These are phyloP conservation scores for Stomatorhinus walkeri DNA, from an alignment of 2,797 vertebrate genomes.

Conservation along the genomic window DNA sequence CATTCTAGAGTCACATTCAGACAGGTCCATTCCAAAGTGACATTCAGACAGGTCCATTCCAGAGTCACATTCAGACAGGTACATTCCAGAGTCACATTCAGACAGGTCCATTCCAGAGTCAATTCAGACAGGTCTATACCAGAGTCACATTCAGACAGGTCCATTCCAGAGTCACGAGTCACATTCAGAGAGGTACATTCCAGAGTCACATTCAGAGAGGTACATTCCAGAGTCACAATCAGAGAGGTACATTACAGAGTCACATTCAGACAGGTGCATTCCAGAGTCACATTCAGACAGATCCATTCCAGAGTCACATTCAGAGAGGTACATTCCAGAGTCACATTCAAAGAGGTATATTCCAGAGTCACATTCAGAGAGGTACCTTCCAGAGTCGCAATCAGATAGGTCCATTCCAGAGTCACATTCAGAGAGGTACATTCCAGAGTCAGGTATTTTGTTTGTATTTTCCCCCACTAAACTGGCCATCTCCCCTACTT, in stretches of 20 bases:
- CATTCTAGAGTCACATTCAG: neutral
- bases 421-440: neutral
- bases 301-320: neutral
- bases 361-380: neutral
- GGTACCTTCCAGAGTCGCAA: neutral
- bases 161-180: neutral
- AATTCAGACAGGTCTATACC: neutral
- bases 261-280: neutral
- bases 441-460: neutral
- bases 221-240: neutral
- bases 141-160: neutral
- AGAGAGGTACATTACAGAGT: neutral
- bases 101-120: neutral
- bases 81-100: neutral
- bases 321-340: neutral
- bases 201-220: neutral
- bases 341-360: neutral
- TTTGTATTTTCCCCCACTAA: neutral
- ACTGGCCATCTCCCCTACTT: neutral
- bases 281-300: neutral
- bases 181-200: neutral
- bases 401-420: neutral
- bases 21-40: neutral
- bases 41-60: neutral
- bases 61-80: neutral